Evolutionary conservation across 2,113 vertebrate genomes (phyloP).

Genomic region (Psilopogon haemacephalus): DNA sequence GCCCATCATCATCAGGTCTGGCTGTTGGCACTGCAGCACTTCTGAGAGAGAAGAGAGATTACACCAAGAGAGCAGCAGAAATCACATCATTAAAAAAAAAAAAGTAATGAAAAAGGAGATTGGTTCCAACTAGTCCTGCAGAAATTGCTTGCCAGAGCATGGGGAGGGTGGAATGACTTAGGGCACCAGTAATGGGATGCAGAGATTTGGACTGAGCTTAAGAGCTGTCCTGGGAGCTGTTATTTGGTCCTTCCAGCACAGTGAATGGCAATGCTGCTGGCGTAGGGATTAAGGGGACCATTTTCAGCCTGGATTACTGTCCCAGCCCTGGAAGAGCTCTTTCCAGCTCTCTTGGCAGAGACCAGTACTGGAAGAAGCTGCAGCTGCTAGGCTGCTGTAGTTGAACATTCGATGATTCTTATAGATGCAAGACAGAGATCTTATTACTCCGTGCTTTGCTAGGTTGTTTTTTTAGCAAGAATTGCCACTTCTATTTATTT

Average conservation of each 20-base stretch:
- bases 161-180: background rate
- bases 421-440: background rate
- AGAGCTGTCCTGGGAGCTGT: background rate
- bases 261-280: background rate
- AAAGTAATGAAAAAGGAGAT: background rate
- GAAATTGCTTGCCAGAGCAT: background rate
- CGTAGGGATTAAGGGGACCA: background rate
- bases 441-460: background rate
- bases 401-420: too few relatives aligned
- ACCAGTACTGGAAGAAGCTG: background rate
- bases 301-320: background rate
- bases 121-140: background rate
- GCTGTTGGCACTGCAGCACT: background rate
- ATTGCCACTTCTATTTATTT: background rate
- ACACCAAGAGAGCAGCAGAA: background rate
- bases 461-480: background rate
- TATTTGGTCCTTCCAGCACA: background rate
- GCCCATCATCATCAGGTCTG: background rate
- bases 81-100: background rate
- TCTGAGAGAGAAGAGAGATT: background rate
- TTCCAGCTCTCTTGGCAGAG: conserved; percentile 26
- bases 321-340: background rate
- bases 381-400: background rate
- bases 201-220: background rate
- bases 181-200: background rate